phyloP scores from a whole-genome alignment of 2,113 vertebrate genomes.

The Trinectes maculatus region DNA sequence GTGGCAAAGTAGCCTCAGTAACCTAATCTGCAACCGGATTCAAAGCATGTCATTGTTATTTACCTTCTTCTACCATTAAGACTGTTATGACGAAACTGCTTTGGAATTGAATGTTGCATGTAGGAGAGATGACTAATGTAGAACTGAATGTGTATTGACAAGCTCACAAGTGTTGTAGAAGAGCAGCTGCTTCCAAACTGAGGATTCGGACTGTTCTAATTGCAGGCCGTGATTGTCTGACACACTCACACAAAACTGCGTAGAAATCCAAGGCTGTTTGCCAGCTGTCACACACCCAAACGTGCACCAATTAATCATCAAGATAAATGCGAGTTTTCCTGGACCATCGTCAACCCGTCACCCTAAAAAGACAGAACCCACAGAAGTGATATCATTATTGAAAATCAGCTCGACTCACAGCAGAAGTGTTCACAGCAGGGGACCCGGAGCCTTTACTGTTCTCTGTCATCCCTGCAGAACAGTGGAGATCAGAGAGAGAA shows the following conservation, averaged over 20 bases:
- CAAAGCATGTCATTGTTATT: conserved; percentile 21
- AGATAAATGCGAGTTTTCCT: conserved; percentile 70
- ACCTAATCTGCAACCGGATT: conserved; percentile 39
- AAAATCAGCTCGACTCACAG: conserved; percentile 58
- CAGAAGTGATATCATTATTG: conserved; percentile 67
- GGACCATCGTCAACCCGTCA: conserved; percentile 51
- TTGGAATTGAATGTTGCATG: conserved; percentile 50
- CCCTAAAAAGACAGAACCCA: conserved; percentile 43
- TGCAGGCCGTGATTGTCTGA: conserved; percentile 8
- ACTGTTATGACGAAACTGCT: conserved; percentile 37
- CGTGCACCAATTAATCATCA: conserved; percentile 63
- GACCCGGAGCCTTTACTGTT: conserved; percentile 29
- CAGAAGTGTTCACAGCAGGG: conserved; percentile 59
- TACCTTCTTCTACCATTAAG: conserved; percentile 17
- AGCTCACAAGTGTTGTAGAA: conserved; percentile 42
- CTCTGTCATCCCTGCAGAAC: conserved; percentile 47
- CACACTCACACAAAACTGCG: conserved; percentile 37
- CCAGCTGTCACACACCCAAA: conserved; percentile 64
- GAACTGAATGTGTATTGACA: conserved; percentile 68
- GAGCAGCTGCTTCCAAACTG: conserved; percentile 54
- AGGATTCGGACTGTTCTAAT: conserved; percentile 44
- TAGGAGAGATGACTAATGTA: conserved; percentile 54
- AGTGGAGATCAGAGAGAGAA: conserved; percentile 58
- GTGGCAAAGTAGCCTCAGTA: conserved; percentile 12
- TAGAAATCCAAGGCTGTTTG: conserved; percentile 31